Evolutionary conservation across 2,888 invertebrate genomes (phyloP), one percentile per base, ranked within the genome.

Genomic region (Fragum fragum): DNA sequence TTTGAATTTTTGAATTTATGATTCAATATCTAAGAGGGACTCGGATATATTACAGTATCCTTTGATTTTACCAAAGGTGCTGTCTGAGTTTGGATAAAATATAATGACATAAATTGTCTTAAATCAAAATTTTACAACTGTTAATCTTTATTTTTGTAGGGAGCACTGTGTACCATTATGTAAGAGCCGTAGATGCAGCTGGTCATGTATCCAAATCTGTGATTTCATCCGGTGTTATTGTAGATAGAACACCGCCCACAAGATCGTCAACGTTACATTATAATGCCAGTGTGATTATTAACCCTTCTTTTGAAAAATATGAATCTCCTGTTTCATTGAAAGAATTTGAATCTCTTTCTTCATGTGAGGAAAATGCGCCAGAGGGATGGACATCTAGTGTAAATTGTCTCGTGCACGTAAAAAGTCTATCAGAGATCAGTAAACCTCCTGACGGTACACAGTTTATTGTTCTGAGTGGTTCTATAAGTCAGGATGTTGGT

Each of bases 181-280:
- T 83, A 11, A 32, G 73, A 63, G 83, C 83, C 18, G 36, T 55
- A 21, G 83, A 83, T 73, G 72, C 55, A 3, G 75, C 73, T 14
- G 83, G 77, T 28, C 78, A 77, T 59, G 39, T 55, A 36, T 83
- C 83, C 14, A 52, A 59, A 5, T 21, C 63, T n/a, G 75, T 75
- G 16, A 53, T 14, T 18, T 83, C 83, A 36, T 72, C 80, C 26
- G 83, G 83, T 23, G 77, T 78, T 14, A 6, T 68, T 21, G 74
- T 83, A 39, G 83, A 83, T 53, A 53, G 57, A 69, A 77, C 76
- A 29, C 53, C 74, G 21, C 83, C 83, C n/a, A 42, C 75, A 2
- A 70, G 80, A 32, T 55, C 26, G n/a, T 61, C 42, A 1, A 66
- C 47, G 26, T 14, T 74, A 18, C 16, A 61, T 1, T 80, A 61